These are phyloP conservation scores for Distichodus sexfasciatus DNA, from an alignment of 2,797 vertebrate genomes.

Conservation along the genomic window DNA sequence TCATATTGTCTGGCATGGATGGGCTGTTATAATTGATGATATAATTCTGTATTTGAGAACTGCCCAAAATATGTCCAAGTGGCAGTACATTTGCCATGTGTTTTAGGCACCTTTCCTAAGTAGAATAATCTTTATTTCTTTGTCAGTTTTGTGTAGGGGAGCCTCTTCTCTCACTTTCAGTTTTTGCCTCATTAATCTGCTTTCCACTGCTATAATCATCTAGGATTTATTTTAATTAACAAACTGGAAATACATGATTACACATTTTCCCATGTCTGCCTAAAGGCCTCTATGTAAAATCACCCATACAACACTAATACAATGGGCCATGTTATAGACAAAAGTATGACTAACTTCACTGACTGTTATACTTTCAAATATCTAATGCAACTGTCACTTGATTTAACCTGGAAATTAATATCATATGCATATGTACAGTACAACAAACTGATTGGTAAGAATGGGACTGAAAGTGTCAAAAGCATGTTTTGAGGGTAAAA, in stretches of 20 bases:
- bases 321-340: not conserved
- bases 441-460: too few species aligned
- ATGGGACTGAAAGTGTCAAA: too few species aligned
- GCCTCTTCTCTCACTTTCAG: not conserved
- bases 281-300: conserved; percentile 48
- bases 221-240: conserved; percentile 22
- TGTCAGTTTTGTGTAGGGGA: not conserved
- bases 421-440: not conserved
- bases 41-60: too few species aligned
- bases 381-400: not conserved
- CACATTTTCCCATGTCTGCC: conserved; percentile 45
- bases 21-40: too few species aligned
- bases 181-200: not conserved
- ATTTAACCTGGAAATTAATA: conserved; percentile 1
- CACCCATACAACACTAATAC: not conserved
- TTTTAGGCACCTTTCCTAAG: not conserved
- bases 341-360: not conserved
- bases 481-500: too few species aligned
- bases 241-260: conserved; percentile 13
- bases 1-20: not conserved
- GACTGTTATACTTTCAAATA: not conserved
- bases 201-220: conserved; percentile 8
- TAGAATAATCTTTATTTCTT: not conserved
- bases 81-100: not conserved
- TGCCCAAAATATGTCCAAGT: not conserved